Base-by-base conservation (phyloP, 2,888 invertebrate species). In the Papilio elwesi region DNA sequence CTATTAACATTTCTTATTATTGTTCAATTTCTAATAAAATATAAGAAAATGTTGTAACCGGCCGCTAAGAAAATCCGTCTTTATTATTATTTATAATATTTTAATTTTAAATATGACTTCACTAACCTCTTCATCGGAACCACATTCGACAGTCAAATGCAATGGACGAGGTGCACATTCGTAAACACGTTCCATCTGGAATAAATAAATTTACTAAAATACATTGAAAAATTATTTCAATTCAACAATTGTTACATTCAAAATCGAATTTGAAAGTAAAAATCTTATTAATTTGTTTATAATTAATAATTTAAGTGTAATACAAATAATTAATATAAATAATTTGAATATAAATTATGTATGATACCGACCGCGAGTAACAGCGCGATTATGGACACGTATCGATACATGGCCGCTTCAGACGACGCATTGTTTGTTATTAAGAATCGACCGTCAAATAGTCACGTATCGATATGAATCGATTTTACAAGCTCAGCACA, bases 111-210 rank as follows among this genome's bases (percentile, higher is more conserved):
- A 26, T 26, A 4, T 26, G 2, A 26, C 26, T 16, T 47, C n/a
- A 63, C 82, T 85, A 80, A 92, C 92, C 84, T 82, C 86, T 78
- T 89, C 87, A 74, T 85, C 82, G 26, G 88, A 86, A 71, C 85
- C 81, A 76, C 92, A 93, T 77, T 93, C 90, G 55, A 92, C 90
- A 0, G 89, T 90, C 38, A 91, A 76, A 16, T 87, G 87, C 9
- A 91, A 67, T 6, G 92, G 91, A 12, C 88, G 79, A n/a, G 87
- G 82, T 47, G 84, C 86, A 71, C 78, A 79, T 10, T 74, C 79
- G 52, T 77, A 76, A 26, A 79, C 76, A 74, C 74, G 71, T 69
- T 80, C 78, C 74, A 85, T 76, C 85, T 88, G 83, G 73, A 85
- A 85, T 48, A 68, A 57, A 48, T n/a, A 68, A 16, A 57, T 1